phyloP scores from a whole-genome alignment of 1,140 invertebrate species.

The Gonatopus flavifemur region DNA sequence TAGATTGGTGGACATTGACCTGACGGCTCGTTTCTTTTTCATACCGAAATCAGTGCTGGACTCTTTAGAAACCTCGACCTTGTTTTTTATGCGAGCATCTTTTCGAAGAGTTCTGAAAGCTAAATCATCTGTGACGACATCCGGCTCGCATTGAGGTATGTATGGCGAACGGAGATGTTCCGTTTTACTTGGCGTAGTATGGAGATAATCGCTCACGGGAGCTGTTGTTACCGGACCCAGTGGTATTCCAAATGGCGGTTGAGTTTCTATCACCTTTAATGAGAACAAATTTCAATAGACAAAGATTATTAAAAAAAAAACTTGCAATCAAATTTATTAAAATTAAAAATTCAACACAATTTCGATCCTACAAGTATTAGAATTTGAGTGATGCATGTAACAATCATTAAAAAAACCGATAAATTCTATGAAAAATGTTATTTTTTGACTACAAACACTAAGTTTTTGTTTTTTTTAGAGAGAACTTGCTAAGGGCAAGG shows the following conservation, averaged over 20 bases:
- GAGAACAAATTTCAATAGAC: too few species aligned
- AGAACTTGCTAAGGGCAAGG: too few species aligned
- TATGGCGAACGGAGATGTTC: slow-evolving; percentile 63
- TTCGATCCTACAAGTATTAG: too few species aligned
- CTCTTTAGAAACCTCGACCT: not conserved
- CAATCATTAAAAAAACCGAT: too few species aligned
- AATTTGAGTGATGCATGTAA: too few species aligned
- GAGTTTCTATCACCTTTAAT: slow-evolving; percentile 68
- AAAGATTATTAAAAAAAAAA: slow-evolving; percentile 3
- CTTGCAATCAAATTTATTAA: too few species aligned
- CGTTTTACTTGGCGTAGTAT: slow-evolving; percentile 65
- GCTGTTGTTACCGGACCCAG: slow-evolving; percentile 75
- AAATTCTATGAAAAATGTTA: too few species aligned
- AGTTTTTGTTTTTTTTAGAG: too few species aligned
- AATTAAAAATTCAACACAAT: too few species aligned
- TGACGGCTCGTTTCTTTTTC: slow-evolving; percentile 74
- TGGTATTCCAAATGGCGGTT: slow-evolving; percentile 88
- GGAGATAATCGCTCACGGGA: slow-evolving; percentile 80
- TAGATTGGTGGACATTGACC: slow-evolving; percentile 80
- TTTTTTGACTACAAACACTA: too few species aligned
- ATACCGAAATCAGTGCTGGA: slow-evolving; percentile 23
- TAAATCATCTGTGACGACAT: slow-evolving; percentile 83
- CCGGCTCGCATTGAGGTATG: slow-evolving; percentile 71
- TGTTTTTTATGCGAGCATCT: slow-evolving; percentile 59
- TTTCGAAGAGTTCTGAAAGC: slow-evolving; percentile 82